Evolutionary conservation across 2,113 vertebrate genomes (phyloP).

Genomic region (Amphiprion percula): DNA sequence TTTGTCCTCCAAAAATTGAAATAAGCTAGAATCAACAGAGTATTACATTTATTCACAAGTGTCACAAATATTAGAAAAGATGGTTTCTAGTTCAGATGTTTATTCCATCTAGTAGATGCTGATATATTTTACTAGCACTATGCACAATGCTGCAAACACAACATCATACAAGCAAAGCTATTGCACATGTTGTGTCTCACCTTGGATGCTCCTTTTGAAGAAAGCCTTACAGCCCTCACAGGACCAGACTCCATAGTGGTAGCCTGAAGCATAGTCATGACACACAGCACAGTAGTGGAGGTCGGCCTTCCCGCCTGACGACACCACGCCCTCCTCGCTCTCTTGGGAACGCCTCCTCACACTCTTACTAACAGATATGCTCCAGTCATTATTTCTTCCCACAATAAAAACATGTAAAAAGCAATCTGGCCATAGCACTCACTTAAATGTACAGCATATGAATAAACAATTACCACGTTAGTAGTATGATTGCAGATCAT

Average conservation of each 20-base stretch:
- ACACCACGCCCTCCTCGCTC: slow-evolving; percentile 77
- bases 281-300: slow-evolving; percentile 96
- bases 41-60: too few species aligned
- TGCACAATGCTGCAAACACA: too few species aligned
- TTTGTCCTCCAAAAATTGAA: too few species aligned
- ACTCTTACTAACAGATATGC: slow-evolving; percentile 80
- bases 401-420: neutral
- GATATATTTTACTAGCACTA: too few species aligned
- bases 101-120: too few species aligned
- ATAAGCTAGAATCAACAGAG: too few species aligned
- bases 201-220: slow-evolving; percentile 99
- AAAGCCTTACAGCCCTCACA: slow-evolving; percentile 99
- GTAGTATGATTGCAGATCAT: neutral
- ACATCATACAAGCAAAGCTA: too few species aligned
- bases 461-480: neutral
- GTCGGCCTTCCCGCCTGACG: slow-evolving; percentile 87
- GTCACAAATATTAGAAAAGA: too few species aligned
- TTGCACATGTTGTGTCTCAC: slow-evolving; percentile 61
- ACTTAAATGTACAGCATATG: too few species aligned
- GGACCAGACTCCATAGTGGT: slow-evolving; percentile 99
- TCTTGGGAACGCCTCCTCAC: slow-evolving; percentile 83
- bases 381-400: slow-evolving; percentile 14
- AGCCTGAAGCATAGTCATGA: slow-evolving; percentile 98
- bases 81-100: too few species aligned
- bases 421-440: neutral